Percentiles rank a stretch among this genome's conserved stretches.
phyloP scores from a whole-genome alignment of 1,140 invertebrate genomes.

The Latrodectus geometricus region DNA sequence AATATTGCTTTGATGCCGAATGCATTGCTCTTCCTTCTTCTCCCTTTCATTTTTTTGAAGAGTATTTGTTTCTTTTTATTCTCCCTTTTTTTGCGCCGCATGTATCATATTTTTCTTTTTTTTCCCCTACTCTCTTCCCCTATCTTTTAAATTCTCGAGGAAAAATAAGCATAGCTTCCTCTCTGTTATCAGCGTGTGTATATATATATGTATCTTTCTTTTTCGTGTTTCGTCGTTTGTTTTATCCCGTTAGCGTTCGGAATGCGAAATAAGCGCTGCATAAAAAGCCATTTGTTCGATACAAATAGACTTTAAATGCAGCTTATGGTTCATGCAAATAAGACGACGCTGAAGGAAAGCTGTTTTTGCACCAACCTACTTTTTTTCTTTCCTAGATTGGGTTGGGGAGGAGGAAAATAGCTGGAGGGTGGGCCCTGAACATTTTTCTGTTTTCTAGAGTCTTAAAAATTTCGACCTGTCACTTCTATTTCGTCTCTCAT shows the following conservation, averaged over 20 bases:
- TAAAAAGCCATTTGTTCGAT: constrained; percentile 60
- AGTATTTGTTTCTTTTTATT: not conserved
- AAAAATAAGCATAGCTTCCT: constrained; percentile 42
- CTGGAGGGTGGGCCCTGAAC: too few species aligned
- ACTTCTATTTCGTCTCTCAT: not conserved
- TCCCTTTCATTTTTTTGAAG: not conserved
- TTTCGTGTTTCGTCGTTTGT: constrained; percentile 54
- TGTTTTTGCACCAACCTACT: constrained; percentile 22
- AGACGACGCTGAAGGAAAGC: constrained; percentile 51
- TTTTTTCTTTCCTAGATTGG: too few species aligned
- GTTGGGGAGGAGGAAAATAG: too few species aligned
- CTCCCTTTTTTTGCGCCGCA: not conserved
- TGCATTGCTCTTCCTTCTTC: constrained; percentile 30
- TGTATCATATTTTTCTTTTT: constrained; percentile 38
- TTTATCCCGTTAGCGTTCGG: constrained; percentile 58
- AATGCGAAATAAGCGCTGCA: constrained; percentile 54
- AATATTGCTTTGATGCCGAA: constrained; percentile 60
- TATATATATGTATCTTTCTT: not conserved
- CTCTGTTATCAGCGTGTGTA: too few species aligned
- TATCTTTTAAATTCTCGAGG: not conserved
- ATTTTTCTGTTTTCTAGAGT: not conserved
- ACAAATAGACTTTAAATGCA: constrained; percentile 60
- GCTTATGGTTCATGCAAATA: constrained; percentile 59
- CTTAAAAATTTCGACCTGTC: constrained; percentile 38
- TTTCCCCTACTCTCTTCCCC: not conserved